Base-by-base conservation (phyloP, 1,140 invertebrate species). In the Eubasilissa regina region DNA sequence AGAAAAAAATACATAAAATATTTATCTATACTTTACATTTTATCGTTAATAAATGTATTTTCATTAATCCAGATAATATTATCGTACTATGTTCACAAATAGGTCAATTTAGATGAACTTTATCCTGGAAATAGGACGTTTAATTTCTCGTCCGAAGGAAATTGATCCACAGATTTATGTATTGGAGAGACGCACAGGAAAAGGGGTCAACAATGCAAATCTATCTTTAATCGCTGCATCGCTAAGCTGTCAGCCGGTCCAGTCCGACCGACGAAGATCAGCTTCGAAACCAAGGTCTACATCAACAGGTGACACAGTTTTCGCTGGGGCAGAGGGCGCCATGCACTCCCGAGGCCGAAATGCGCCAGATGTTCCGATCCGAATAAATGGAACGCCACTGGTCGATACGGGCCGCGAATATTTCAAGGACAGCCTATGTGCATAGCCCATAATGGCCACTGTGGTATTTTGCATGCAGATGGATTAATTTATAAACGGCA, bases 371-470 rank as follows among this genome's bases (percentile, higher is more conserved):
- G 58, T 43, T 25, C 58, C 21, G 9, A 8, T 43, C 17, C 58
- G 53, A 56, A 19, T 62, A 62, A 62, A 62, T 62, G 25, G 58
- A 21, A 17, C 58, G 25, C 58, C 58, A 4, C 17, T 25, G 58
- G 58, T 62, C 58, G 58, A 62, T 62, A 62, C 8, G 58, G 58
- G 58, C 58, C 58, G 13, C 56, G 15, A 6, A 12, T 4, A 4
- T 8, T 62, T 62, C 58, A 62, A 62, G 58, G 58, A 21, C 58
- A 62, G 58, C 53, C 53, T 56, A 56, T 19, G 15, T 56, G n/a
- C 25, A 35, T 35, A 35, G 25, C 25, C n/a, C 6, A 6, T 6
- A 6, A 35, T 35, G 6, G 25, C 25, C 25, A 35, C 25, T 6
- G 25, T 35, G 25, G 1, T 35, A 35, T 35, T 35, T 35, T 35